Base-by-base conservation (phyloP, 2,797 vertebrate species). In the Pelodytes ibericus region DNA sequence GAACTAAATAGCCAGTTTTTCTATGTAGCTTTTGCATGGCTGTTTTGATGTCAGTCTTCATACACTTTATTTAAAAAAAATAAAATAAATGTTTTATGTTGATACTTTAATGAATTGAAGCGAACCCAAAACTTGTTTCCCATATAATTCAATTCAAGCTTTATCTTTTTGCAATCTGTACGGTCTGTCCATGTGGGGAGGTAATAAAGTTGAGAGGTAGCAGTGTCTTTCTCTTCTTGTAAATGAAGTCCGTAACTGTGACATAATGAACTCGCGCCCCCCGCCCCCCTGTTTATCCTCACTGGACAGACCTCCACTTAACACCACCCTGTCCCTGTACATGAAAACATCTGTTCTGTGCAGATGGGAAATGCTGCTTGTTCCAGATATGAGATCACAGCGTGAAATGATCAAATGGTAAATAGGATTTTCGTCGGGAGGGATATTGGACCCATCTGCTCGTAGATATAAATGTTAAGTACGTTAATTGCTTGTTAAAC, bases 341-440 rank as follows among this genome's bases (percentile, higher is more conserved):
- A 86, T 86, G 86, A 88, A 87, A 92, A 91, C 91, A 92, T 90
- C 92, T 93, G 91, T 90, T 91, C 87, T 1, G 64, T 89, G 85
- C 92, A 93, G 91, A 92, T 92, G 92, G 89, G 83, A 88, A 85
- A 86, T 30, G 26, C 83, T 86, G 86, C 81, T 81, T 85, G 83
- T 91, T 92, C 92, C 92, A 93, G 91, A 90, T 88, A 93, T 92
- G 92, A 92, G 89, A 88, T 92, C 92, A 92, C 87, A 80, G 59
- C 88, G 87, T 91, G 88, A 92, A 92, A 89, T 90, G 88, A 81
- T 87, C 85, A 90, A 85, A 80, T 84, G 84, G 88, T 89, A 90
- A 92, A 91, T 91, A 90, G 88, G 81, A 86, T 90, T 92, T 91
- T 91, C 87, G 77, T 86, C 86, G 87, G 82, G 87, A 85, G 82